phyloP scores from a whole-genome alignment of 2,797 vertebrate species.

The Arctocebus calabarensis region DNA sequence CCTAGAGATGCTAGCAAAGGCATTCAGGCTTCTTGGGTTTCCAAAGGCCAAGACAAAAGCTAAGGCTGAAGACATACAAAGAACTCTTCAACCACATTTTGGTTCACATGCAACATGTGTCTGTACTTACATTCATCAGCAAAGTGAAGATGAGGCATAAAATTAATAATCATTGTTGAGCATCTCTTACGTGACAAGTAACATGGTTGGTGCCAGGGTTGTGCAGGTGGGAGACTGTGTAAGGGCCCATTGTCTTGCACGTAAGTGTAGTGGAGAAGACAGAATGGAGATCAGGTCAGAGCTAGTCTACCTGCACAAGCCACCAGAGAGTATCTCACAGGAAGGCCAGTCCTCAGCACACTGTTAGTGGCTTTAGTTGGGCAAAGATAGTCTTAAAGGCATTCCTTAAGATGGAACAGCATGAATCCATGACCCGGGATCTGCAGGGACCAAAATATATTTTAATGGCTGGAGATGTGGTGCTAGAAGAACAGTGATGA shows the following conservation, averaged over 20 bases:
- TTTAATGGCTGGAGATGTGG: neutral
- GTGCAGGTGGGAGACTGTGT: neutral
- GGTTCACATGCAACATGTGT: neutral
- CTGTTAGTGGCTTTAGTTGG: neutral
- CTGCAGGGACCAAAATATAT: neutral
- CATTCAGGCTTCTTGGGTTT: neutral
- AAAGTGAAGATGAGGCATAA: neutral
- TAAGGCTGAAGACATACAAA: neutral
- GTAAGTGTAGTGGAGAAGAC: neutral
- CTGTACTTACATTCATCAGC: neutral
- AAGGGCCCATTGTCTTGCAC: neutral
- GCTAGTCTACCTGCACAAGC: neutral
- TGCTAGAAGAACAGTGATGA: neutral
- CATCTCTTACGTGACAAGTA: neutral
- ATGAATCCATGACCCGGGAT: neutral
- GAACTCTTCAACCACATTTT: neutral
- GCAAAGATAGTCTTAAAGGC: neutral
- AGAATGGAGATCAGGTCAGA: neutral
- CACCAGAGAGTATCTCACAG: neutral
- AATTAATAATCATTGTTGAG: neutral
- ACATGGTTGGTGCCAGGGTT: neutral
- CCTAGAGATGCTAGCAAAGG: neutral
- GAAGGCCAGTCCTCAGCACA: neutral
- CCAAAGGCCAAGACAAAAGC: neutral
- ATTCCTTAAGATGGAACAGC: neutral